Conservation (phyloP, 2,113 vertebrate genomes). For the Furnarius figulus region DNA sequence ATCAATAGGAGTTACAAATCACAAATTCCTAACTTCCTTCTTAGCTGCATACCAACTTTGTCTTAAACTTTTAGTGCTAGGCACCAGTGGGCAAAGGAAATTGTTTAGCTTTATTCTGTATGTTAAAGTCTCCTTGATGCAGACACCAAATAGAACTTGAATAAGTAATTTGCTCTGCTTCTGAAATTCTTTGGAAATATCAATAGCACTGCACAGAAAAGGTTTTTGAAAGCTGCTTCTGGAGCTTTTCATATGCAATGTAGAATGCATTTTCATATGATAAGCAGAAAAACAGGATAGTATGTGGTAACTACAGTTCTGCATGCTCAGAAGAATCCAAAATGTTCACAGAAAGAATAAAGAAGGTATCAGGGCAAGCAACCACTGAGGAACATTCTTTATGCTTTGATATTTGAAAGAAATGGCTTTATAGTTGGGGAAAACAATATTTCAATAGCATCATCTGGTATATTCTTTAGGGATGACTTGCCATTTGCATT, state of each 20-base stretch:
- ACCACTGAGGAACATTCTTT: background rate
- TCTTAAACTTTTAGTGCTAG: slow-evolving; percentile 45
- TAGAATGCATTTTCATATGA: background rate
- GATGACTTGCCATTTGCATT: background rate
- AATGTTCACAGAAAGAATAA: background rate
- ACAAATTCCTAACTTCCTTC: slow-evolving; percentile 63
- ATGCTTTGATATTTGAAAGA: background rate
- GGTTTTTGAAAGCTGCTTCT: background rate
- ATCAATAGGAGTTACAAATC: slow-evolving; percentile 46
- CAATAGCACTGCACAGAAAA: background rate
- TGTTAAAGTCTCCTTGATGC: background rate
- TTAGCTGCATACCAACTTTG: slow-evolving; percentile 40
- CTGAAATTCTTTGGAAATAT: slow-evolving; percentile 36
- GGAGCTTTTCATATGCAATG: background rate
- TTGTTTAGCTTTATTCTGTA: slow-evolving; percentile 1
- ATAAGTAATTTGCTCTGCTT: background rate
- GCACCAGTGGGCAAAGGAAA: background rate
- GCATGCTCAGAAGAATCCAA: background rate
- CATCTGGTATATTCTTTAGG: background rate
- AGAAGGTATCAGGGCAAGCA: background rate
- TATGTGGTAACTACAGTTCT: background rate
- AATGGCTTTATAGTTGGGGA: background rate
- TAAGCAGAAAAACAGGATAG: background rate
- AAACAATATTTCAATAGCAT: background rate
- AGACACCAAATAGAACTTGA: background rate